Base-by-base conservation (phyloP, 2,113 vertebrate genomes). In the Oreochromis tanganicae region DNA sequence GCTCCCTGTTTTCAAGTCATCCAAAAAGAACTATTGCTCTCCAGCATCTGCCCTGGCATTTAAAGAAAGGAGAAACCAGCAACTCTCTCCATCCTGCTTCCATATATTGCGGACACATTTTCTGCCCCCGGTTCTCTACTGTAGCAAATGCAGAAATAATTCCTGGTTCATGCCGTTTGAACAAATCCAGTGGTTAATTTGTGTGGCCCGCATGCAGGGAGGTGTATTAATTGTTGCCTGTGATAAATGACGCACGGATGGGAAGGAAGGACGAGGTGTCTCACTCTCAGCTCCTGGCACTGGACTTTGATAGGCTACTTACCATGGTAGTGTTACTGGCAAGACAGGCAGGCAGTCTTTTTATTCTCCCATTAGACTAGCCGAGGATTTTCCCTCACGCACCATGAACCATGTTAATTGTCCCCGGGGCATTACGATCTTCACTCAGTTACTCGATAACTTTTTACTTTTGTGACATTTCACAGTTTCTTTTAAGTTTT, bases 341-440 rank as follows among this genome's bases (percentile, higher is more conserved):
- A 82, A 85, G 81, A 87, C 87, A 89, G 85, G 86, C 88, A 56
- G 59, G 85, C 87, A 56, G 75, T 92, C 89, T 89, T 93, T 94
- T 92, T 91, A 92, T 95, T 93, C 87, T 93, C 92, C 93, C 92
- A 92, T 94, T 92, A 93, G 89, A 89, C 91, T 84, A 92, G 89
- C 89, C 89, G 90, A 87, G 92, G 92, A 93, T 95, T 94, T 93
- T 95, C 91, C 90, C 91, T 93, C 92, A 94, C 93, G 92, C 92
- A 93, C 91, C 91, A 92, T 93, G 91, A 94, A 94, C 91, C 92
- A 90, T 94, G 90, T 92, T 96, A 95, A 96, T 95, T 95, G 91
- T 94, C 94, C 91, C 93, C 43, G 9, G 89, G 92, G 94, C 81
- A 89, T 93, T 94, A 94, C 88, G n/a, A 93, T 94, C 92, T 93